A percentile compares a stretch with the other conserved stretches of the same genome.
Evolutionary conservation across 2,113 vertebrate genomes (phyloP).

Genomic region (Delphinus delphis): DNA sequence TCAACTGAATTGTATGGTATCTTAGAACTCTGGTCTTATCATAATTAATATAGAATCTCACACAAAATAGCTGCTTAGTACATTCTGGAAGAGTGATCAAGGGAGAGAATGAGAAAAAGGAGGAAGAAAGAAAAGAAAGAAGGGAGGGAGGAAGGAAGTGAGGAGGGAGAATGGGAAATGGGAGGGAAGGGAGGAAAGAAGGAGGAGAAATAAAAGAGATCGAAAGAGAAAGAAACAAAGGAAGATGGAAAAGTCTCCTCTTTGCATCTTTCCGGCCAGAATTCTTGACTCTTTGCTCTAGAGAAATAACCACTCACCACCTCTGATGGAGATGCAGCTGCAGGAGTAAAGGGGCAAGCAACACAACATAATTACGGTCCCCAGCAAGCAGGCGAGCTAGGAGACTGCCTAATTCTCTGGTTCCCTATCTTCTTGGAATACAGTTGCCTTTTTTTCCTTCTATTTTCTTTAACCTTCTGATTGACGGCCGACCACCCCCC

Average conservation of each 20-base stretch:
- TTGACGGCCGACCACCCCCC: not conserved
- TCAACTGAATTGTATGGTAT: not conserved
- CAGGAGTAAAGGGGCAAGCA: not conserved
- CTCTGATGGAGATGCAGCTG: not conserved
- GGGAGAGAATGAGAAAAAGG: not conserved
- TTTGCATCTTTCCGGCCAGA: not conserved
- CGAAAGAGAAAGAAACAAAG: not conserved
- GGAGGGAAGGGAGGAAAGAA: not conserved
- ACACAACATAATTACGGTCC: not conserved
- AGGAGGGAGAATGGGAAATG: fast-evolving
- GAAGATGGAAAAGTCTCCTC: not conserved
- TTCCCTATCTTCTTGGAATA: not conserved
- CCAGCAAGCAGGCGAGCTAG: not conserved
- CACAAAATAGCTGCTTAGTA: not conserved
- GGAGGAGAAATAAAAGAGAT: not conserved
- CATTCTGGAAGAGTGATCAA: not conserved
- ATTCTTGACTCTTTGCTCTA: not conserved
- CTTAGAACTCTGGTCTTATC: not conserved
- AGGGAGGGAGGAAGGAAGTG: not conserved
- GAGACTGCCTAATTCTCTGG: not conserved
- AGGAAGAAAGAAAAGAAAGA: not conserved
- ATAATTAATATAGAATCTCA: not conserved
- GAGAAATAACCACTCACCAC: not conserved
- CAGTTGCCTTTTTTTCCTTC: not conserved
- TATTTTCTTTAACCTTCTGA: slow-evolving; percentile 34